Percentiles rank a stretch among this genome's conserved stretches.
Conservation (phyloP, 2,888 invertebrate species). For the Tiliacea citrago region DNA sequence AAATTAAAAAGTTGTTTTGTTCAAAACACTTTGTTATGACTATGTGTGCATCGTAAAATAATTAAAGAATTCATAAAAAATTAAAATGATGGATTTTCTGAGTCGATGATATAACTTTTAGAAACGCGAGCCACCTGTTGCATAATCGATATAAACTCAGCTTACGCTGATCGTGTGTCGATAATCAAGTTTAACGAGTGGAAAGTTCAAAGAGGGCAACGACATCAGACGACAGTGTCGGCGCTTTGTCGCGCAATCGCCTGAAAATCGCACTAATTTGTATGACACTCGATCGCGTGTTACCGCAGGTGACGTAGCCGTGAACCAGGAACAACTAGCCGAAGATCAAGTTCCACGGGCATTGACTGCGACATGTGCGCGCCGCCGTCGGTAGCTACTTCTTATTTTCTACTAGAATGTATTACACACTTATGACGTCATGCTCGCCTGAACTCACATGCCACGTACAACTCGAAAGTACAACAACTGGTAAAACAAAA, state of each 20-base stretch:
- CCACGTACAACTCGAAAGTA: constrained; percentile 20
- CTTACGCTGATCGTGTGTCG: constrained; percentile 79
- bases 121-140: constrained; percentile 77
- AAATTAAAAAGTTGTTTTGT: constrained; percentile 15
- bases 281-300: constrained; percentile 78
- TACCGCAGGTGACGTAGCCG: constrained; percentile 63
- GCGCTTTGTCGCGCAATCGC: constrained; percentile 81
- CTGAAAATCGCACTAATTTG: constrained; percentile 82
- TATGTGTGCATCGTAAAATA: constrained; percentile 10
- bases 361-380: constrained; percentile 66
- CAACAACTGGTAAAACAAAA: constrained; percentile 21
- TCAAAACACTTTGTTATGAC: constrained; percentile 19
- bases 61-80: constrained; percentile 27
- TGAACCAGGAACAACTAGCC: constrained; percentile 78
- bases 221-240: constrained; percentile 76
- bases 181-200: constrained; percentile 88
- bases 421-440: constrained; percentile 47
- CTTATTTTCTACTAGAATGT: constrained; percentile 55
- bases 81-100: constrained; percentile 40
- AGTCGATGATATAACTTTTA: constrained; percentile 54
- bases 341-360: constrained; percentile 69
- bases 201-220: constrained; percentile 87
- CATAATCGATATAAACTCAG: constrained; percentile 72
- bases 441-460: constrained; percentile 22
- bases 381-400: constrained; percentile 23